Evolutionary conservation across 2,888 invertebrate genomes (phyloP).

Genomic region (Dicyrtomina minuta): DNA sequence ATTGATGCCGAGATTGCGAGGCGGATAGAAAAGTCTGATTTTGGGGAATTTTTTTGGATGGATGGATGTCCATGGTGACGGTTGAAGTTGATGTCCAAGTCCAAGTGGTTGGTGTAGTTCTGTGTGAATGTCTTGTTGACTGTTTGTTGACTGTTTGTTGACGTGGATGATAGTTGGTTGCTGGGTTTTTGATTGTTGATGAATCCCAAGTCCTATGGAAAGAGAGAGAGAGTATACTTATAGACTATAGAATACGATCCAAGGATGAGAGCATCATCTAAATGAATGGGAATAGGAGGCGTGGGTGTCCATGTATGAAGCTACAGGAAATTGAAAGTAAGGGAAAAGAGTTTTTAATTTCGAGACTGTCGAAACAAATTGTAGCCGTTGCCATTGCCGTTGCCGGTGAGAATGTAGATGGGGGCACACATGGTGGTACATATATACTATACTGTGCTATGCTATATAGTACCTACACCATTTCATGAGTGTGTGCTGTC

Average conservation of each 20-base stretch:
- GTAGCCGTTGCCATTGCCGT: no score
- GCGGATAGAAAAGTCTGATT: slow-evolving; percentile 7
- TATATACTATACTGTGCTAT: no score
- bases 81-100: background rate
- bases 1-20: slow-evolving; percentile 14
- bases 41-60: slow-evolving; percentile 12
- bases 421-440: slow-evolving; percentile 4
- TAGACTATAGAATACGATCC: background rate
- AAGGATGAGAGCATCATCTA: slow-evolving; percentile 19
- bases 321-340: slow-evolving; percentile 37
- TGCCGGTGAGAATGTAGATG: slow-evolving; percentile 16
- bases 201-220: background rate
- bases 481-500: slow-evolving; percentile 21
- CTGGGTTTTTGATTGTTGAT: slow-evolving; percentile 1
- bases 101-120: slow-evolving; percentile 4
- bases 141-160: no score
- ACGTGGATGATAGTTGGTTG: background rate
- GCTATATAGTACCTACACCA: no score
- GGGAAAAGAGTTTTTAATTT: slow-evolving; percentile 30
- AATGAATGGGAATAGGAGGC: slow-evolving; percentile 26
- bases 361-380: slow-evolving; percentile 31
- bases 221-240: background rate
- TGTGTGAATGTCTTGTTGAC: no score
- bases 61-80: slow-evolving; percentile 29
- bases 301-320: slow-evolving; percentile 31